Evolutionary conservation across 2,113 vertebrate species (phyloP).

Genomic region (Hemicordylus capensis): DNA sequence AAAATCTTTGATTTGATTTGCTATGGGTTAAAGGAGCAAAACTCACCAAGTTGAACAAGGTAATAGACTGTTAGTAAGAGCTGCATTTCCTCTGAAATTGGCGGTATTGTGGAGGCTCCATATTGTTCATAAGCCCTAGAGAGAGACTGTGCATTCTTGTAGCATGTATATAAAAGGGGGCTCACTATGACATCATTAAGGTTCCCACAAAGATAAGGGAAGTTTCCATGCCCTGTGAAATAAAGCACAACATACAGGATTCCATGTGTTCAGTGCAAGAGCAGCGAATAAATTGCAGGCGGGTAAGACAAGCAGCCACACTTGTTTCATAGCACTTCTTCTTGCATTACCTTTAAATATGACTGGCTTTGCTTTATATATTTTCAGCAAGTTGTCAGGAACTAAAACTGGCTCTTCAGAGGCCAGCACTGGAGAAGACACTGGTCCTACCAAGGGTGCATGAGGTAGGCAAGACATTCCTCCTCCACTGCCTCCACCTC

Average conservation of each 20-base stretch:
- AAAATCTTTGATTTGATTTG: neutral
- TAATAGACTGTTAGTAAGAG: slow-evolving; percentile 96
- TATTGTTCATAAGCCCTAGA: slow-evolving; percentile 90
- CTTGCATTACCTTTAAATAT: slow-evolving; percentile 90
- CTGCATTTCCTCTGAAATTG: slow-evolving; percentile 95
- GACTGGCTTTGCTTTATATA: slow-evolving; percentile 92
- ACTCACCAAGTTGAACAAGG: slow-evolving; percentile 96
- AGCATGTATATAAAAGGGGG: slow-evolving; percentile 89
- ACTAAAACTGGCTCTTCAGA: slow-evolving; percentile 86
- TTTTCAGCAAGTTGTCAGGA: slow-evolving; percentile 90
- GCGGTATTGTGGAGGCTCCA: slow-evolving; percentile 84
- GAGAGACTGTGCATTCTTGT: slow-evolving; percentile 90
- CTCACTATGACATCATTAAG: slow-evolving; percentile 89
- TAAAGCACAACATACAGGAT: slow-evolving; percentile 10
- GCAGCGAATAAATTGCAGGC: neutral
- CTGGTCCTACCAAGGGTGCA: slow-evolving; percentile 68
- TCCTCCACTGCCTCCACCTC: slow-evolving; percentile 46
- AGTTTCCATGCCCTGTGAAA: slow-evolving; percentile 88
- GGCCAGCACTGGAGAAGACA: slow-evolving; percentile 70
- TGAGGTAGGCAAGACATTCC: slow-evolving; percentile 75
- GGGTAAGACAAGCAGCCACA: neutral
- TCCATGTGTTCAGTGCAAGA: neutral
- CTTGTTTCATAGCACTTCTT: neutral
- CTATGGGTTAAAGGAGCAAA: neutral
- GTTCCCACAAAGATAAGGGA: slow-evolving; percentile 92